Evolutionary conservation across 2,888 invertebrate genomes (phyloP), one percentile per base, ranked within the genome.

Genomic region (Troglohyphantes excavatus): DNA sequence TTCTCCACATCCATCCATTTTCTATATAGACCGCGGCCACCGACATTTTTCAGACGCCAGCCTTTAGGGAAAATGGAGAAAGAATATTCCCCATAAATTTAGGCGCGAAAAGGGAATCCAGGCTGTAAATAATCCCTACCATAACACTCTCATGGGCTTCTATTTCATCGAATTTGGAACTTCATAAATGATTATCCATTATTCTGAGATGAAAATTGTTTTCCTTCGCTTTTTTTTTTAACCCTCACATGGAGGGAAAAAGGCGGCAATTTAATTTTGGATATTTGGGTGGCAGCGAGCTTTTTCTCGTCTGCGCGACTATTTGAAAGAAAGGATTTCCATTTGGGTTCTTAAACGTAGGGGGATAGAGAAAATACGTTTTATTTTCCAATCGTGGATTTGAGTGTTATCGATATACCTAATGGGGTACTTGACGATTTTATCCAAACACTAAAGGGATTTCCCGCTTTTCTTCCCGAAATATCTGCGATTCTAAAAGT

Each of bases 151-250:
- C 81, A 27, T 59, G 68, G 59, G 67, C 59, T 68, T 29, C 33
- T 53, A 68, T 59, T 70, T 68, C 46, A 59, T 29, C 17, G 61
- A 78, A 85, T 85, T 85, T 70, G 76, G 85, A 70, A 70, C 76
- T 61, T 76, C 78, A 78, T 70, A 78, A 85, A 85, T 85, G 85
- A 61, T 68, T 61, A 78, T 85, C 85, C 85, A 85, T 85, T 85
- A 85, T 78, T 68, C 27, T 53, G 29, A 61, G 68, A 65, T 68
- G 85, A 78, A 85, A 85, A 85, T 78, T 85, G 76, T 65, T 85
- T 85, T 84, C 72, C 21, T 65, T 65, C 27, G 19, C 9, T 70
- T 70, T 33, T 70, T 21, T 67, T 11, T 67, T 17, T 26, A 11
- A n/a, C 21, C 33, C 19, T 33, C 11, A 33, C 33, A 3, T 33